These are phyloP conservation scores for Dicaeum eximium DNA, from an alignment of 2,113 vertebrate species.

Conservation along the genomic window DNA sequence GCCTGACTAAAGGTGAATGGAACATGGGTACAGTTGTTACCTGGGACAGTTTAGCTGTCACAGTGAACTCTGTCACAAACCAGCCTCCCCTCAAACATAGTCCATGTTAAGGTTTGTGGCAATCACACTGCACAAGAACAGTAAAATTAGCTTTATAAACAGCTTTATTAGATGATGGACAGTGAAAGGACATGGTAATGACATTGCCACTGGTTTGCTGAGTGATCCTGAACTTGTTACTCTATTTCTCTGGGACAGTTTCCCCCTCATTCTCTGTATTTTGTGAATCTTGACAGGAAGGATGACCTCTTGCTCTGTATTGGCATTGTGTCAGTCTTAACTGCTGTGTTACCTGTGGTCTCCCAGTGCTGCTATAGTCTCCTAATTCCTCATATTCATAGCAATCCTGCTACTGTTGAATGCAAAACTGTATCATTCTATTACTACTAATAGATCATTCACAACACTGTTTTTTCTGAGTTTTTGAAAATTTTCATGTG, in stretches of 20 bases:
- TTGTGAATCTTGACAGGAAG: background rate
- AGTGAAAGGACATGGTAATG: background rate
- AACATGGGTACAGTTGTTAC: background rate
- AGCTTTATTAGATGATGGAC: background rate
- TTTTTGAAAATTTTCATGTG: background rate
- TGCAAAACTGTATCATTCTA: background rate
- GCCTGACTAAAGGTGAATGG: fast-evolving
- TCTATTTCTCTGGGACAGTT: background rate
- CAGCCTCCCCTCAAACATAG: fast-evolving
- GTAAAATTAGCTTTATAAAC: background rate
- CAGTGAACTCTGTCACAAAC: background rate
- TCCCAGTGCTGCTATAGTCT: background rate
- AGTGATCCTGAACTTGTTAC: background rate
- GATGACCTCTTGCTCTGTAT: background rate
- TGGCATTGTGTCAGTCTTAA: background rate
- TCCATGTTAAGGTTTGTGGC: background rate
- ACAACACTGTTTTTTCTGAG: background rate
- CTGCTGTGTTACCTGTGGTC: background rate
- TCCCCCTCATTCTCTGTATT: background rate
- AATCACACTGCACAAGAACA: background rate
- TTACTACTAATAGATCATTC: background rate
- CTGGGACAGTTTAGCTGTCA: background rate
- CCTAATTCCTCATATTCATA: background rate
- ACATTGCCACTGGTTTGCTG: background rate
- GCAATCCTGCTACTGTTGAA: background rate